Evolutionary conservation across 1,140 invertebrate species (phyloP), one percentile per base, ranked within the genome.

Genomic region (Drosophila dunni): DNA sequence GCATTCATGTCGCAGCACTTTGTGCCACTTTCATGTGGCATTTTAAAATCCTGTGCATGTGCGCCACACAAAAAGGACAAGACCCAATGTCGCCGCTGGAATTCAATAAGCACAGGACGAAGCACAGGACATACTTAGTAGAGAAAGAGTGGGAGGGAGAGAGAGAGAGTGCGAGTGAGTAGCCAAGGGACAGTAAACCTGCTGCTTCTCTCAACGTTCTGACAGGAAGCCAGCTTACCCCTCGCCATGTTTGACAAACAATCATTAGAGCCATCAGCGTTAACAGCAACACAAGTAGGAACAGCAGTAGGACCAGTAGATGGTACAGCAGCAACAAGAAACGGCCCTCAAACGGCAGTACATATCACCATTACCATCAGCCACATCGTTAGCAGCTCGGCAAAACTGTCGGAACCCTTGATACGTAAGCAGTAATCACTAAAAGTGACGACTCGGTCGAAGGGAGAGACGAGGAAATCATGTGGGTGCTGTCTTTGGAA

Each of bases 11-110:
- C 83, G 84, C 61, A 78, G 62, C 68, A 66, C 44, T 67, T 67
- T 68, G 48, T 73, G 69, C 81, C 53, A 75, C 70, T 82, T 86
- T 82, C 71, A 79, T 86, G 82, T 82, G 82, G 83, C 71, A 82
- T 86, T 86, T 79, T 86, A 82, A 86, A 86, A 88, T 86, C 83
- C 82, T 79, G 83, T 85, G 70, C 79, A 85, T 88, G 83, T 82
- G 58, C 75, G 69, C 66, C 70, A 75, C 74, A 36, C 62, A 65
- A 71, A 65, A 63, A 66, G 57, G 58, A 76, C 80, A 44, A 48
- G 46, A 48, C 45, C 54, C 54, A 13, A 56, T 60, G 44, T 42
- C 56, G 62, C 62, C 44, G 53, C 33, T 82, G 82, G 79, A 82
- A 86, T 86, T 86, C 82, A 86, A 86, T 86, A 88, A 86, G 81